Conservation (phyloP, 1,140 invertebrate genomes). For the Trichonephila clavata region DNA sequence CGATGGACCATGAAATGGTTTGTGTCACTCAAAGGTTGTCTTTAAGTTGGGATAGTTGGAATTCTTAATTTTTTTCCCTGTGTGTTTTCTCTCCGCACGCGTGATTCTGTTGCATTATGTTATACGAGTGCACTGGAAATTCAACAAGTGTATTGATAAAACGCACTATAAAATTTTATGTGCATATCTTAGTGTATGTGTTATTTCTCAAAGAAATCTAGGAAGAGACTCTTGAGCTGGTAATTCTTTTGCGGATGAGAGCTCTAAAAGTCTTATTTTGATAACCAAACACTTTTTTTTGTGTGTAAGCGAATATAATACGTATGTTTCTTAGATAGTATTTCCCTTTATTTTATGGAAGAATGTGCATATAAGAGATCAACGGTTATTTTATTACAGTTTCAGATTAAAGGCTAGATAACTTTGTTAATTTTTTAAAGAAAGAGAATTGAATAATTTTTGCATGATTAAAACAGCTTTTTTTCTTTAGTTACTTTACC, state of each 20-base stretch:
- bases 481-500: too few species aligned
- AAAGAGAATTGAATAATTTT: too few species aligned
- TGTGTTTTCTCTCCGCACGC: too few species aligned
- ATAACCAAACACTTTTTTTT: too few species aligned
- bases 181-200: background rate
- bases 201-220: background rate
- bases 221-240: background rate
- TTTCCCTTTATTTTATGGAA: too few species aligned
- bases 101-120: background rate
- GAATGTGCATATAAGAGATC: too few species aligned
- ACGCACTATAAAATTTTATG: slow-evolving; percentile 46
- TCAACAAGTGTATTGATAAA: slow-evolving; percentile 17
- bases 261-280: too few species aligned
- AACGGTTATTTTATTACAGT: too few species aligned
- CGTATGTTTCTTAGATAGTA: too few species aligned
- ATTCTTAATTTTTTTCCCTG: background rate
- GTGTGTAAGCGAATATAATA: background rate
- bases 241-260: background rate
- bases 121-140: background rate
- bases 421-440: too few species aligned
- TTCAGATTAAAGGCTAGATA: too few species aligned
- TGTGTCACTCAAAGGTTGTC: slow-evolving; percentile 36
- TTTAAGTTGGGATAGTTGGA: slow-evolving; percentile 34
- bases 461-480: too few species aligned
- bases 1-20: background rate